Base-by-base conservation (phyloP, 2,113 vertebrate genomes). In the Excalfactoria chinensis region DNA sequence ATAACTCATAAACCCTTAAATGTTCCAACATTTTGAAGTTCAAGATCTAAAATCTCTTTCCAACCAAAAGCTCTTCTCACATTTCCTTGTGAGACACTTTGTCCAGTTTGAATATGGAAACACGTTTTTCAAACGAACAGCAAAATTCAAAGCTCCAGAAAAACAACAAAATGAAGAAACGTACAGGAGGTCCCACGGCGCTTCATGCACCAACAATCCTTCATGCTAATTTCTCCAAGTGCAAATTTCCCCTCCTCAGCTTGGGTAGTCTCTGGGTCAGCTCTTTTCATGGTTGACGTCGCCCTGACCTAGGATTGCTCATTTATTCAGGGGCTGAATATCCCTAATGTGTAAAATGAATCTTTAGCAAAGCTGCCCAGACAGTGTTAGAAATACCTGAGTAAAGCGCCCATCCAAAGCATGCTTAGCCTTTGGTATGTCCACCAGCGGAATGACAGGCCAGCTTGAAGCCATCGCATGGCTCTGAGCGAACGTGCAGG, bases 361-460 rank as follows among this genome's bases (percentile, higher is more conserved):
- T 89, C 81, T 92, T 74, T 7, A 80, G 75, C 56, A 83, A 86
- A 86, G 56, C 46, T 93, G 68, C 43, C 75, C 12, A 17, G 79
- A 84, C 71, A 75, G 86, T 56, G 83, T 81, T 7, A 69, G 86
- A 90, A 93, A 90, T 11, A 74, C 1, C 0, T 64, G 43, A 80
- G 64, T 20, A 18, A 83, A 83, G 60, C 43, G 49, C 51, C 91
- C 68, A 89, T 30, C 94, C 87, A 64, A 89, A 63, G 63, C 37
- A 48, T 40, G 25, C 56, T 92, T 60, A 67, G 84, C 81, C 60
- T 40, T 71, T 80, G 89, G 43, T 55, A 86, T 22, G 72, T 84
- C 72, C 89, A 95, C 82, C 56, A 88, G 79, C 32, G 62, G 85
- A 95, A 81, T 78, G 94, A 93, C 87, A 95, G 78, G 82, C 68